These are phyloP conservation scores for Pararge aegeria DNA, from an alignment of 1,140 invertebrate species.

Conservation along the genomic window DNA sequence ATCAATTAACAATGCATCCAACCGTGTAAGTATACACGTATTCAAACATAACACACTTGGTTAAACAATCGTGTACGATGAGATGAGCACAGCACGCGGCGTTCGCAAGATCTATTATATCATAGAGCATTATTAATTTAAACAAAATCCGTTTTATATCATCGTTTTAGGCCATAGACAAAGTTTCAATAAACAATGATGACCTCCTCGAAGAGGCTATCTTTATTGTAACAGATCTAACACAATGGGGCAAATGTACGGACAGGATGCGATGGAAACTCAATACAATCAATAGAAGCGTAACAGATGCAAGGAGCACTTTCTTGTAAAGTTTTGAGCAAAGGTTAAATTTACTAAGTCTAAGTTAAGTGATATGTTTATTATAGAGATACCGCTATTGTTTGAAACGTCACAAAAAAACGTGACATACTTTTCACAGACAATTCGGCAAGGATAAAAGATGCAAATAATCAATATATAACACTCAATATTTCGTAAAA, in stretches of 20 bases:
- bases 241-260: constrained; percentile 18
- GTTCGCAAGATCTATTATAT: constrained; percentile 17
- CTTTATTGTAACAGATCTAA: constrained; percentile 26
- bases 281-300: constrained; percentile 12
- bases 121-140: constrained; percentile 18
- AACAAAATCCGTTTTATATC: constrained; percentile 40
- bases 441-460: too few species aligned
- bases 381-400: too few species aligned
- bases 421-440: too few species aligned
- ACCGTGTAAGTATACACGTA: constrained; percentile 3
- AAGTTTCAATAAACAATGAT: constrained; percentile 44
- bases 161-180: background rate
- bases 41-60: constrained; percentile 20
- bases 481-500: too few species aligned
- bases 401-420: too few species aligned
- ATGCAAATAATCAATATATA: too few species aligned
- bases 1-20: constrained; percentile 13
- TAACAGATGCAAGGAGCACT: constrained; percentile 7
- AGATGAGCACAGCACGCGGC: constrained; percentile 9
- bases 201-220: constrained; percentile 43
- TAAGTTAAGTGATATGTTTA: too few species aligned
- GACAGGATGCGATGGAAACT: constrained; percentile 23
- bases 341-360: constrained; percentile 21
- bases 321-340: constrained; percentile 9
- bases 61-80: constrained; percentile 22